Conservation (phyloP, 2,113 vertebrate species). For the Monopterus albus region DNA sequence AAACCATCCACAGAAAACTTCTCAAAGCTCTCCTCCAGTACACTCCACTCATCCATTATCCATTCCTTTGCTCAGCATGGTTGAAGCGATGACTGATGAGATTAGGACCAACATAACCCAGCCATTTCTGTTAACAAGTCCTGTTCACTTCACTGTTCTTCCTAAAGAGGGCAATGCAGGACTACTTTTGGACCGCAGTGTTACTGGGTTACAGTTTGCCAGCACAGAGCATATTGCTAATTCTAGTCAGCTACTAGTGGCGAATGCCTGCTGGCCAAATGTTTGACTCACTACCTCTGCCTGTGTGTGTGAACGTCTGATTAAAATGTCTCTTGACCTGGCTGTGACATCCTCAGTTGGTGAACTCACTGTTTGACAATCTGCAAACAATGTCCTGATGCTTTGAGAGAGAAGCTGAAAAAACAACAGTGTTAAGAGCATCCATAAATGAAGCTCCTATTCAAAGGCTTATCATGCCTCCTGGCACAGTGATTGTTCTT, state of each 20-base stretch:
- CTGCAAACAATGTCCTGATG: slow-evolving; percentile 57
- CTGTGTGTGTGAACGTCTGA: slow-evolving; percentile 50
- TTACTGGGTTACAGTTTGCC: neutral
- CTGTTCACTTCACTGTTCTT: neutral
- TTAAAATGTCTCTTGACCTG: slow-evolving; percentile 68
- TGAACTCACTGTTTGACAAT: slow-evolving; percentile 55
- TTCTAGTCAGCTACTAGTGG: slow-evolving; percentile 40
- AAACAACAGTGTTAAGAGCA: slow-evolving; percentile 54
- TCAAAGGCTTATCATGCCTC: slow-evolving; percentile 64
- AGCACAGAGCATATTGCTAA: slow-evolving; percentile 12
- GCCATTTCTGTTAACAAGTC: neutral
- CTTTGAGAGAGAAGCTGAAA: slow-evolving; percentile 42
- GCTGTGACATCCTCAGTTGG: slow-evolving; percentile 50
- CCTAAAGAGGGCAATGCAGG: slow-evolving; percentile 61
- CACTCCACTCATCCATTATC: neutral
- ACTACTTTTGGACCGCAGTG: neutral
- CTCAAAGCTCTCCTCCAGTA: neutral
- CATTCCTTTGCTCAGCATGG: neutral
- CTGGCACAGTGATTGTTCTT: slow-evolving; percentile 65
- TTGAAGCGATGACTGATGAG: neutral
- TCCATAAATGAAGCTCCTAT: slow-evolving; percentile 59
- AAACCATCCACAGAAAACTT: neutral
- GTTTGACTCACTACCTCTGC: slow-evolving; percentile 51
- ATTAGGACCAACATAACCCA: neutral
- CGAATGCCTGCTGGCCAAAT: slow-evolving; percentile 48